A percentile compares a stretch with the other conserved stretches of the same genome.
Evolutionary conservation across 30 jellyfish, hydroid and myxozoan genomes (phyloP).

Genomic region (Chironex yamaguchii): DNA sequence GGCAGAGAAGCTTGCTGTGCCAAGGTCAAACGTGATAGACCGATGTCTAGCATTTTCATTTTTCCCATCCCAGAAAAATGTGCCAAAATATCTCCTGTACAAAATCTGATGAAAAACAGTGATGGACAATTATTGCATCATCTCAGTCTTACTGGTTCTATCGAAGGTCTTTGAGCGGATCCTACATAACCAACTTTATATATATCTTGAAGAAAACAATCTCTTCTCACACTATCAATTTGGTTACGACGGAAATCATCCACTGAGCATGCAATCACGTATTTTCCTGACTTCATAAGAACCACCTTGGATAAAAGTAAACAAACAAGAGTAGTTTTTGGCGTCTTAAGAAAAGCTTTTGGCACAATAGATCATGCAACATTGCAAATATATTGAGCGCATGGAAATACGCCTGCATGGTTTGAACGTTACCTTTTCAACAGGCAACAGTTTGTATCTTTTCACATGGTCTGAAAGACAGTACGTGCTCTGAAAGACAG

Average conservation of each 20-base stretch:
- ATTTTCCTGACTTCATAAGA: constrained; percentile 20
- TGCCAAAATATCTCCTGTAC: constrained; percentile 17
- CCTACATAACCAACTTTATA: constrained; percentile 3
- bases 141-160: constrained; percentile 19
- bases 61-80: constrained; percentile 38
- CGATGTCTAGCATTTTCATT: constrained; percentile 21
- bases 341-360: too few relatives aligned
- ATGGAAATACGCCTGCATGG: constrained; percentile 18
- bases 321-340: too few relatives aligned
- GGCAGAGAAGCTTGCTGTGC: constrained; percentile 26
- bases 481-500: constrained; percentile 8
- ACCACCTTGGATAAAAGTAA: constrained; percentile 28
- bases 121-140: constrained; percentile 23
- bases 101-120: constrained; percentile 28
- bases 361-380: too few relatives aligned
- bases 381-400: too few relatives aligned
- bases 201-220: too few relatives aligned
- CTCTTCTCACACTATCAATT: too few relatives aligned
- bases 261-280: constrained; percentile 42
- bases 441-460: constrained; percentile 11
- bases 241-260: too few relatives aligned
- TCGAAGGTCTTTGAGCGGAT: constrained; percentile 5
- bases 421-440: constrained; percentile 1
- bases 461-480: too few relatives aligned
- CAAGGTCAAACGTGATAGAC: constrained; percentile 6